Percentiles rank a stretch among this genome's conserved stretches.
phyloP scores from a whole-genome alignment of 2,888 invertebrate genomes.

The Parnassius apollo region DNA sequence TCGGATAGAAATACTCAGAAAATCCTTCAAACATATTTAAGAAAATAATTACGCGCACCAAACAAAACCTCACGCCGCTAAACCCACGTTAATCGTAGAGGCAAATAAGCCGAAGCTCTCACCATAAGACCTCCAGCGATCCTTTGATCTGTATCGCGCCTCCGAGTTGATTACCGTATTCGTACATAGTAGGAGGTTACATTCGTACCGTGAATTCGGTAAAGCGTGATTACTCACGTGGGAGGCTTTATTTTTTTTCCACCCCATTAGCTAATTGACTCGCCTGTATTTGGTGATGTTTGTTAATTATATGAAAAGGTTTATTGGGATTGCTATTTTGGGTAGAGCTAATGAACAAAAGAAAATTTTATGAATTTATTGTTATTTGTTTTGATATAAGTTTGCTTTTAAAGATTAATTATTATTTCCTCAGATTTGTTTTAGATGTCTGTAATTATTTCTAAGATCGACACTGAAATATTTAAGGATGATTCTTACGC shows the following conservation, averaged over 20 bases:
- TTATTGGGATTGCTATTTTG: background rate
- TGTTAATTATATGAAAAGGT: conserved; percentile 6
- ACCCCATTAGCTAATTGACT: conserved; percentile 21
- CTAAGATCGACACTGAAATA: no score
- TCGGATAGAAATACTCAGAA: no score
- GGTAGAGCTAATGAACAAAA: no score
- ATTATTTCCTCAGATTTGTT: no score
- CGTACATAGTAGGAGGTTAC: conserved; percentile 63
- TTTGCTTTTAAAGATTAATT: no score
- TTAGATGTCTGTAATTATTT: no score
- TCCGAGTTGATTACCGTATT: conserved; percentile 68
- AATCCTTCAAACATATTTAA: background rate
- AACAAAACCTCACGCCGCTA: conserved; percentile 8
- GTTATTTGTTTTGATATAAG: no score
- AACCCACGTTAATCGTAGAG: conserved; percentile 31
- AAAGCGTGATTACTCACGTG: conserved; percentile 32
- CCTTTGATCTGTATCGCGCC: conserved; percentile 57
- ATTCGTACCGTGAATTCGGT: conserved; percentile 45
- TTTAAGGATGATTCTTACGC: no score
- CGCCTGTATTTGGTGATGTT: conserved; percentile 2
- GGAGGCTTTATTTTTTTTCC: conserved; percentile 27
- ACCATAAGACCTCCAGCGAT: conserved; percentile 64
- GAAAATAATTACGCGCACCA: conserved; percentile 11
- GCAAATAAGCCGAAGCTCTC: conserved; percentile 60
- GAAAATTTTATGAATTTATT: no score